Conservation (phyloP, 2,888 invertebrate genomes). For the Microdon myrmicae region DNA sequence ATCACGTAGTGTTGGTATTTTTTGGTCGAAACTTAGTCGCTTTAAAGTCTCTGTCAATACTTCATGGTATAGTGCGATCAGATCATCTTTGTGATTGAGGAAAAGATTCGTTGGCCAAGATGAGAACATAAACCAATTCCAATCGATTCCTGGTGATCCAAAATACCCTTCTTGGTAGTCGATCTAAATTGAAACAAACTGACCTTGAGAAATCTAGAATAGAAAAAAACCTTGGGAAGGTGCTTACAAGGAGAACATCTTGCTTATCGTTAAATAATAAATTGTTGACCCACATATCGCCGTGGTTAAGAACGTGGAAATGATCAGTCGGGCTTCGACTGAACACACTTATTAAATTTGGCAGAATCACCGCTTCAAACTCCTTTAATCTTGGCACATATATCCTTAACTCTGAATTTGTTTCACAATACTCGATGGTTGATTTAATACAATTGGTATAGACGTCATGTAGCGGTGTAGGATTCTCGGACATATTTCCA, state of each 20-base stretch:
- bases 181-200: conserved; percentile 49
- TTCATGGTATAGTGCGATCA: conserved; percentile 55
- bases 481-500: conserved; percentile 56
- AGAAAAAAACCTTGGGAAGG: neutral
- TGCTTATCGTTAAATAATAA: conserved; percentile 66
- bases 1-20: conserved; percentile 57
- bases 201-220: neutral
- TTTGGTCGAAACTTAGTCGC: conserved; percentile 54
- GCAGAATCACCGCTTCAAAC: conserved; percentile 55
- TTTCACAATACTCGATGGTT: conserved; percentile 55
- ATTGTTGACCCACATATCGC: conserved; percentile 69
- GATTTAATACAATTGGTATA: conserved; percentile 55
- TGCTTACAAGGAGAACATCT: conserved; percentile 62
- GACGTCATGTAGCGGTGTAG: conserved; percentile 57
- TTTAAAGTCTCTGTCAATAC: conserved; percentile 52
- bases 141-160: conserved; percentile 61
- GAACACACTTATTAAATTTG: conserved; percentile 57
- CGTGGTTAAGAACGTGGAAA: conserved; percentile 68
- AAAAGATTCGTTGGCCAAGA: conserved; percentile 57
- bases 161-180: conserved; percentile 60
- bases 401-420: conserved; percentile 49
- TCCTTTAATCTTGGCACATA: conserved; percentile 55
- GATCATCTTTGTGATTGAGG: conserved; percentile 51
- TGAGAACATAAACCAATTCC: conserved; percentile 59
- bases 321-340: conserved; percentile 54